Conservation (phyloP, 2,797 vertebrate genomes). For the Avahi laniger region DNA sequence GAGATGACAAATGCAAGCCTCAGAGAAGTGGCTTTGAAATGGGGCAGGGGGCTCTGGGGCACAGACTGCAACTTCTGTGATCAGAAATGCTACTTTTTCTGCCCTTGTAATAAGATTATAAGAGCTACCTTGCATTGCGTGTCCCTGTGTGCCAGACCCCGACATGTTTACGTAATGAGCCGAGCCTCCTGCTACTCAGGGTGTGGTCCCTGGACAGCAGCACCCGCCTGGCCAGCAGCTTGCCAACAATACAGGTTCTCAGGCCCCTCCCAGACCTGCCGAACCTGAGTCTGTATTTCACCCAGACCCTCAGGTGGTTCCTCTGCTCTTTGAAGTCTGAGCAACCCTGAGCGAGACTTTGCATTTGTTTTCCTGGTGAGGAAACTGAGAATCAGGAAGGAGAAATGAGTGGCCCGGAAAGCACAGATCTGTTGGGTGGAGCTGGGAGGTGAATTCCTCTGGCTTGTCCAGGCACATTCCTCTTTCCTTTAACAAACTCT, state of each 20-base stretch:
- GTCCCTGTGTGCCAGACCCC: background rate
- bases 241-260: background rate
- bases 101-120: background rate
- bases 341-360: background rate
- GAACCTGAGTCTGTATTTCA: background rate
- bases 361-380: background rate
- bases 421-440: background rate
- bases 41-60: background rate
- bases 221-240: rapidly evolving
- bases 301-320: too few species aligned
- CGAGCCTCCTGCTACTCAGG: background rate
- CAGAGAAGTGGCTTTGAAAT: background rate
- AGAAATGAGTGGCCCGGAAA: background rate
- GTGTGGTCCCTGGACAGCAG: too few species aligned
- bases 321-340: background rate
- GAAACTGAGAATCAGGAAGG: background rate
- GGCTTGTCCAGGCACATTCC: rapidly evolving
- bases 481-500: background rate
- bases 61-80: background rate
- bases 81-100: background rate
- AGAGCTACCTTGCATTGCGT: background rate
- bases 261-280: background rate
- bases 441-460: background rate
- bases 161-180: too few species aligned
- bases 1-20: constrained; percentile 1